Percentiles rank a stretch among this genome's conserved stretches.
Conservation (phyloP, 2,888 invertebrate species). For the Orchesellides sinensis region DNA sequence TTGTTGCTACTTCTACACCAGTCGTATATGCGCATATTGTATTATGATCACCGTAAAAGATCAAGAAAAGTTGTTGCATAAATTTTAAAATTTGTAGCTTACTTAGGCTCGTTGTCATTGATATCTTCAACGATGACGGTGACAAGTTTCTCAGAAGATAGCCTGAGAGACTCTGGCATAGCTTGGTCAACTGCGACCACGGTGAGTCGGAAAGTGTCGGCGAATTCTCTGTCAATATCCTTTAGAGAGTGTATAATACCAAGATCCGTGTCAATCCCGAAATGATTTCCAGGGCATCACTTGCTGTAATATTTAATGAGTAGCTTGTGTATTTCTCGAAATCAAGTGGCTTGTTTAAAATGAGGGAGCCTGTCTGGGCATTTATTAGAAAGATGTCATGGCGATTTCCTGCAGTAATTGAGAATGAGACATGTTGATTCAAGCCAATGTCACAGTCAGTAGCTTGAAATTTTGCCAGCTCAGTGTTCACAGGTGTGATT, state of each 20-base stretch:
- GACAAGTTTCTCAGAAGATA: slow-evolving; percentile 93
- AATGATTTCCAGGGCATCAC: slow-evolving; percentile 89
- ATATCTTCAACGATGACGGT: slow-evolving; percentile 95
- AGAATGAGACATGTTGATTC: slow-evolving; percentile 90
- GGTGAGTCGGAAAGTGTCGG: slow-evolving; percentile 91
- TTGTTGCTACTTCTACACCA: no score
- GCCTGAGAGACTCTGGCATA: slow-evolving; percentile 83
- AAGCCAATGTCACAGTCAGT: slow-evolving; percentile 90
- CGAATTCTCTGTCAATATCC: slow-evolving; percentile 92
- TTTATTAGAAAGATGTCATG: slow-evolving; percentile 94
- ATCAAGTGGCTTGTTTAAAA: slow-evolving; percentile 91
- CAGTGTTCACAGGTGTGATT: slow-evolving; percentile 89
- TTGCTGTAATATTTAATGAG: slow-evolving; percentile 91
- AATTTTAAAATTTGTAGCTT: slow-evolving; percentile 53
- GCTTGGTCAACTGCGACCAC: slow-evolving; percentile 95
- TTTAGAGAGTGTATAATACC: slow-evolving; percentile 92
- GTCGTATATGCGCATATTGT: no score
- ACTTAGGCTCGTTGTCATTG: slow-evolving; percentile 92
- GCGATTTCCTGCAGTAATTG: slow-evolving; percentile 89
- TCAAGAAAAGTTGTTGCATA: slow-evolving; percentile 49
- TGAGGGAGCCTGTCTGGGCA: slow-evolving; percentile 87
- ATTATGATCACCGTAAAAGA: slow-evolving; percentile 20
- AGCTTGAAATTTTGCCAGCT: slow-evolving; percentile 90
- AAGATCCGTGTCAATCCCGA: slow-evolving; percentile 89
- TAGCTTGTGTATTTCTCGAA: slow-evolving; percentile 92